Percentiles rank a stretch among this genome's conserved stretches.
phyloP scores from a whole-genome alignment of 1,140 invertebrate genomes.

The Papilio aristodemus region DNA sequence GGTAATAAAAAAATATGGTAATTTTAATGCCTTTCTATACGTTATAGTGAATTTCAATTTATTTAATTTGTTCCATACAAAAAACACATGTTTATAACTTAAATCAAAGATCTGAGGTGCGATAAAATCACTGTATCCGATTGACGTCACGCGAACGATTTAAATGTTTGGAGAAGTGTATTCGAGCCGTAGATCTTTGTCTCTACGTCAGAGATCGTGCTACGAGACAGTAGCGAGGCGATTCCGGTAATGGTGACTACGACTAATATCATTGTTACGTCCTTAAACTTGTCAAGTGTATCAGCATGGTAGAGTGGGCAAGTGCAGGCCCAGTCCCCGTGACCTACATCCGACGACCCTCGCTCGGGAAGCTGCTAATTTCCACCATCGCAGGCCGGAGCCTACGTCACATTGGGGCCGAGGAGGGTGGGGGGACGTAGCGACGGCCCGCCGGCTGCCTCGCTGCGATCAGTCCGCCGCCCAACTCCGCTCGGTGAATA shows the following conservation, averaged over 20 bases:
- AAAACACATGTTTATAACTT: no score
- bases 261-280: conserved; percentile 67
- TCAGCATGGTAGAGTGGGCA: conserved; percentile 70
- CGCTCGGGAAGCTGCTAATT: conserved; percentile 79
- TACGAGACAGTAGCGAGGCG: conserved; percentile 50
- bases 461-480: conserved; percentile 62
- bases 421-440: conserved; percentile 44
- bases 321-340: conserved; percentile 77
- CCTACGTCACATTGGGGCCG: conserved; percentile 65
- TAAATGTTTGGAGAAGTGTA: conserved; percentile 21
- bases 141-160: conserved; percentile 12
- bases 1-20: no score
- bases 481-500: conserved; percentile 56
- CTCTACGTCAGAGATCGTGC: conserved; percentile 40
- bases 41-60: no score
- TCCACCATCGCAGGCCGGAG: conserved; percentile 64
- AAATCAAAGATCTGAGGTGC: not conserved
- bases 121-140: not conserved
- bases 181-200: conserved; percentile 14
- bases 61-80: no score
- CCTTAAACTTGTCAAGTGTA: conserved; percentile 79
- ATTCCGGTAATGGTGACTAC: conserved; percentile 39
- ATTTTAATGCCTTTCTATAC: no score
- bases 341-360: conserved; percentile 78
- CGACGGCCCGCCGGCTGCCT: conserved; percentile 60